Evolutionary conservation across 2,888 invertebrate genomes (phyloP), one percentile per base, ranked within the genome.

Genomic region (Tachina grossa): DNA sequence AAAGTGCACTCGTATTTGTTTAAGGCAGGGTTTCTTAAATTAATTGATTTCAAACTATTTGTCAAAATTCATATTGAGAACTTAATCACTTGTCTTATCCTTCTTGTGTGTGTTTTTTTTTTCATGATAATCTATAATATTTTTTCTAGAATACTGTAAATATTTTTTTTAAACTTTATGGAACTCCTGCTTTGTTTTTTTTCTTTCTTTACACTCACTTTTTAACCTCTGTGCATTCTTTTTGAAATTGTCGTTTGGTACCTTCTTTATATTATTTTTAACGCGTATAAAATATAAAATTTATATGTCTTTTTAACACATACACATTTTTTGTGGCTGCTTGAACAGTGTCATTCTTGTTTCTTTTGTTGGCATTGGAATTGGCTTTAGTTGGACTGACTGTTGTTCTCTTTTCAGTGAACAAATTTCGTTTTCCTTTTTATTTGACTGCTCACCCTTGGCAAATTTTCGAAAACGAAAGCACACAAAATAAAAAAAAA

Each of bases 251-350:
- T 31, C 47, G 13, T 74, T 61, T 51, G 43, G 49, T 74, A 39
- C 49, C 14, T 41, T 71, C 55, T 57, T 61, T 61, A 49, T 22
- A 74, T 22, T 41, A 22, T 14, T 61, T 9, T 61, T 61, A 57
- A 55, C 47, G 65, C 65, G 13, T 57, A 39, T 76, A 76, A 61
- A 74, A 57, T 66, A 57, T 68, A 41, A 68, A 77, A 49, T 66
- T 66, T 59, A 59, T 68, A 49, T 49, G 47, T 57, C 22, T 55
- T 57, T 53, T 55, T 47, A 13, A 55, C 13, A 45, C 10, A 66
- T 39, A 45, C 10, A 66, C 41, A 77, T 68, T 68, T 68, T 16
- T 59, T 57, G 43, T 47, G 47, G 66, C 39, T 39, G 31, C 43
- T 49, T 31, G 9, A 19, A 16, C 9, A 9, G 9, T 2, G 55